These are phyloP conservation scores for Paracanthobrama guichenoti DNA, from an alignment of 2,113 vertebrate species.

Conservation along the genomic window DNA sequence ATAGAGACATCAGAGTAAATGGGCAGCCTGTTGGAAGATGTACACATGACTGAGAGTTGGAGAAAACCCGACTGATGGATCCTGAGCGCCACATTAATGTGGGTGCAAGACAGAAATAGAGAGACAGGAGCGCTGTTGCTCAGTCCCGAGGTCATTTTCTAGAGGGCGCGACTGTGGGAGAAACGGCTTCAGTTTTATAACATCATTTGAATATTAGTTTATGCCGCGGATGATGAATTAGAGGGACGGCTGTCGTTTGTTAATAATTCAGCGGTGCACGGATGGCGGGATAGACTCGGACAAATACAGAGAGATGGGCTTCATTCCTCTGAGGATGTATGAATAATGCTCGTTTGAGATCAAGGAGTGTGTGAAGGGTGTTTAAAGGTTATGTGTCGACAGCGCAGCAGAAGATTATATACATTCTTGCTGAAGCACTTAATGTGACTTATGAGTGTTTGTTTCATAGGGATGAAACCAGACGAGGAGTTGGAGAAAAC, in stretches of 20 bases:
- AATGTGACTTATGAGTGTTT: slow-evolving; percentile 59
- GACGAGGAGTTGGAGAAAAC: background rate
- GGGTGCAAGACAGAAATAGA: slow-evolving; percentile 14
- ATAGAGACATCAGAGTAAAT: slow-evolving; percentile 57
- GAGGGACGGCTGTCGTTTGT: slow-evolving; percentile 57
- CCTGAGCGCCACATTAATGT: slow-evolving; percentile 35
- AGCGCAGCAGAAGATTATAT: slow-evolving; percentile 56
- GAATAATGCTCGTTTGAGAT: slow-evolving; percentile 60
- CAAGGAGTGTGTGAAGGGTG: slow-evolving; percentile 60
- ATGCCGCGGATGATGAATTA: slow-evolving; percentile 56
- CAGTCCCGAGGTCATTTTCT: slow-evolving; percentile 57
- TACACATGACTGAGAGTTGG: slow-evolving; percentile 46
- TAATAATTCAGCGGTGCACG: slow-evolving; percentile 56
- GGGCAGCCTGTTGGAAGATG: slow-evolving; percentile 39
- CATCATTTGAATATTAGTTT: slow-evolving; percentile 61
- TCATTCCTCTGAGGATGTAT: slow-evolving; percentile 55
- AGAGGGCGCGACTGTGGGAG: slow-evolving; percentile 57
- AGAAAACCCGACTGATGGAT: slow-evolving; percentile 45
- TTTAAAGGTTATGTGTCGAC: slow-evolving; percentile 61
- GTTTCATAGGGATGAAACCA: slow-evolving; percentile 50
- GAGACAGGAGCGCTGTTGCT: slow-evolving; percentile 37
- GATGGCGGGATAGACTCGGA: slow-evolving; percentile 51
- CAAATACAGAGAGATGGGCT: slow-evolving; percentile 53
- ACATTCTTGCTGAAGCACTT: slow-evolving; percentile 52
- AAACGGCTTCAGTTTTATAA: slow-evolving; percentile 58